Evolutionary conservation across 2,113 vertebrate species (phyloP).

Genomic region (Indicator maculatus): DNA sequence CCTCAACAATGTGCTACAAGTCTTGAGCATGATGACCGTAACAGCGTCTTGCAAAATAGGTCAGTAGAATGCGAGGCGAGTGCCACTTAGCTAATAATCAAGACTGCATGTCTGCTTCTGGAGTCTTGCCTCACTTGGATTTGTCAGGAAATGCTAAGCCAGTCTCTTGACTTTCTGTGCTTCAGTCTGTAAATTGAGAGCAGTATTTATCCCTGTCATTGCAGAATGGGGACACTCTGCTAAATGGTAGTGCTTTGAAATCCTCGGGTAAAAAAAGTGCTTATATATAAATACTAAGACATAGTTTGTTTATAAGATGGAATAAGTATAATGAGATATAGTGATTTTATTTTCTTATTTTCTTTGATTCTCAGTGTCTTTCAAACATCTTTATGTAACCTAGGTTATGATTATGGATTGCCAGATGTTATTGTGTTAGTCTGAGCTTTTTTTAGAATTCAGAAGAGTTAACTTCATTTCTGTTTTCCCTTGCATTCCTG

Average conservation of each 20-base stretch:
- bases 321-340: background rate
- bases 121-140: background rate
- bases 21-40: background rate
- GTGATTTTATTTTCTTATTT: background rate
- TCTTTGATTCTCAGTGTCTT: background rate
- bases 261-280: background rate
- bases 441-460: background rate
- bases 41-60: background rate
- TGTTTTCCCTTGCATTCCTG: background rate
- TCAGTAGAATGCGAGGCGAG: background rate
- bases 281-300: background rate
- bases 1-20: background rate
- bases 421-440: background rate
- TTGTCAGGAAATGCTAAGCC: background rate
- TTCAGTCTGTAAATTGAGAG: background rate
- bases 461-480: background rate
- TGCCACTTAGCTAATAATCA: background rate
- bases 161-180: background rate
- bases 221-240: background rate
- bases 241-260: background rate
- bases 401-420: background rate
- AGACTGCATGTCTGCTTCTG: background rate
- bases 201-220: background rate
- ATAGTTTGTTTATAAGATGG: background rate
- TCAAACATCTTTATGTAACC: background rate